Evolutionary conservation across 30 jellyfish, hydroid and myxozoan species (phyloP).

Genomic region (Catostylus mosaicus): DNA sequence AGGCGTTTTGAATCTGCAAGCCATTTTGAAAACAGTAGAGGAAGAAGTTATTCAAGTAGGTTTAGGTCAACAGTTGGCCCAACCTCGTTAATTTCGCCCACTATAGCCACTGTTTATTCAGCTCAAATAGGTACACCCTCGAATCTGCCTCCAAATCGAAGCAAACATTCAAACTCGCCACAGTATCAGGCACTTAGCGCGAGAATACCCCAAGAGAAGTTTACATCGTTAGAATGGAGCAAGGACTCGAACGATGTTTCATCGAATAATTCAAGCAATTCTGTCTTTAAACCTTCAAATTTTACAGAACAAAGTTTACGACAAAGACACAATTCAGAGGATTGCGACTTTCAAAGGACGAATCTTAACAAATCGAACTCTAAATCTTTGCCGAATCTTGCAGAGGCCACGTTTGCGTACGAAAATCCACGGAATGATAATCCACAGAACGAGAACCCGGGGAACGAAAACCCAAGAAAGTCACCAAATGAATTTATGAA

Average conservation of each 20-base stretch:
- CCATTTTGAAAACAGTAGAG: not conserved
- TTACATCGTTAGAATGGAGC: not conserved
- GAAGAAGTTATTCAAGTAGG: not conserved
- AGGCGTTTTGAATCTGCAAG: not conserved
- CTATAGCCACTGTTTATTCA: constrained; percentile 1
- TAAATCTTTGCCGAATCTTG: constrained; percentile 77
- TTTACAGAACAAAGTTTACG: not conserved
- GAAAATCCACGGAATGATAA: too few relatives aligned
- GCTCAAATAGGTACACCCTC: not conserved
- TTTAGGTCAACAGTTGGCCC: not conserved
- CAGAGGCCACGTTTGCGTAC: constrained; percentile 9
- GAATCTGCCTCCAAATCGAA: not conserved
- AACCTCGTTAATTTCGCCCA: not conserved
- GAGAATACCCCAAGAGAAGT: not conserved
- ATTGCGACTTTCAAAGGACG: not conserved
- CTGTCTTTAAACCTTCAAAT: not conserved
- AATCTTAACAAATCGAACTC: constrained; percentile 54
- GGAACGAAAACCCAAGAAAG: not conserved
- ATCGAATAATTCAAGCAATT: not conserved
- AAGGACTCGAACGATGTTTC: not conserved
- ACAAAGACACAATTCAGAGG: not conserved
- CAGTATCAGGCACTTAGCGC: not conserved
- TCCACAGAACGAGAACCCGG: not conserved
- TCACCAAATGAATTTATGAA: constrained; percentile 12
- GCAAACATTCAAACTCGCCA: not conserved